phyloP scores from a whole-genome alignment of 1,140 invertebrate species.

The Drosophila pseudoobscura region DNA sequence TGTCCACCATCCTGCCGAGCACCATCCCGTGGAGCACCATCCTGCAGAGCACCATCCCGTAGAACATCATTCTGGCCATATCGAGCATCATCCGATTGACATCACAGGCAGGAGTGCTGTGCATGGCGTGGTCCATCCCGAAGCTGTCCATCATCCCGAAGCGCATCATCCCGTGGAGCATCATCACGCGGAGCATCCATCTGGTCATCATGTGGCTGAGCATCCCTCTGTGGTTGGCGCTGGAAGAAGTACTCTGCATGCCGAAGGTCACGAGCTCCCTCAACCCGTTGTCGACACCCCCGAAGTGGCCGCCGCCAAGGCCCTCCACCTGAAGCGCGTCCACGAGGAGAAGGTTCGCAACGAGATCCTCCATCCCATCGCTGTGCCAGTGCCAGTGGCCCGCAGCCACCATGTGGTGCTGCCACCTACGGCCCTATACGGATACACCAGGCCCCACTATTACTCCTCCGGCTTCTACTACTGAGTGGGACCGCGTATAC shows the following conservation, averaged over 20 bases:
- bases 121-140: conserved; percentile 23
- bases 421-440: conserved; percentile 44
- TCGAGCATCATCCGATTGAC: neutral
- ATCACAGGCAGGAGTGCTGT: conserved; percentile 15
- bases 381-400: conserved; percentile 68
- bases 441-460: conserved; percentile 57
- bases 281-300: conserved; percentile 74
- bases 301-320: conserved; percentile 79
- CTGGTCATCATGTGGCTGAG: conserved; percentile 6
- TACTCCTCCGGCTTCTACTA: conserved; percentile 60
- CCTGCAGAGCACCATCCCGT: conserved; percentile 25
- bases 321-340: conserved; percentile 59
- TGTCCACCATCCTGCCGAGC: neutral
- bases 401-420: conserved; percentile 51
- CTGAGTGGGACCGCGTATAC: conserved; percentile 8
- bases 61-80: conserved; percentile 21
- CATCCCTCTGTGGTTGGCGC: no score
- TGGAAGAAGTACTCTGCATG: conserved; percentile 45
- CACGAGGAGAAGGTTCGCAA: conserved; percentile 63
- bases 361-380: conserved; percentile 45
- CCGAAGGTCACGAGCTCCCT: conserved; percentile 23
- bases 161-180: conserved; percentile 31
- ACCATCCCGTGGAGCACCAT: conserved; percentile 19
- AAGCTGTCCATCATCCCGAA: conserved; percentile 5
- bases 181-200: conserved; percentile 13